A percentile compares a stretch with the other conserved stretches of the same genome.
Conservation (phyloP, 1,140 invertebrate genomes). For the Philopotamus ludificatus region DNA sequence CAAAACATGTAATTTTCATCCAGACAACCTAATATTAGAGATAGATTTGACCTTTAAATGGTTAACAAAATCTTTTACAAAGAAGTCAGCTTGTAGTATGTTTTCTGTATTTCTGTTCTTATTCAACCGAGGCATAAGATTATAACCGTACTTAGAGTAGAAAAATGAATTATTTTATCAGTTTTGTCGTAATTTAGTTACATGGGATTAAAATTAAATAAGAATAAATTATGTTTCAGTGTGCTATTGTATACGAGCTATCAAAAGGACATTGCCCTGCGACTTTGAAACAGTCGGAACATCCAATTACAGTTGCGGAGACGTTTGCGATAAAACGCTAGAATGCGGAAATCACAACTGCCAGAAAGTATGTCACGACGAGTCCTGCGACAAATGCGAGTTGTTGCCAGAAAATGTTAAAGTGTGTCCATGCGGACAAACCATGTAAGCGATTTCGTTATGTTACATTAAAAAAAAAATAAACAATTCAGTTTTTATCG, state of each 20-base stretch:
- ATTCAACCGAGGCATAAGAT: no score
- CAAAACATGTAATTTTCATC: no score
- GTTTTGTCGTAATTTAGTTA: no score
- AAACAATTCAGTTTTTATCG: conserved; percentile 1
- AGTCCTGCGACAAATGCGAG: conserved; percentile 62
- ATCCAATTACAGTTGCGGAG: conserved; percentile 63
- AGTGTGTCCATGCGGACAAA: conserved; percentile 86
- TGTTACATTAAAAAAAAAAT: neutral
- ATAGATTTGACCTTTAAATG: no score
- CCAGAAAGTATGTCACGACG: conserved; percentile 69
- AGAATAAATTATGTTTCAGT: conserved; percentile 45
- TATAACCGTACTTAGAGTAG: no score
- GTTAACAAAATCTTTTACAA: no score
- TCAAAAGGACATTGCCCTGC: conserved; percentile 56
- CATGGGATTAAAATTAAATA: no score
- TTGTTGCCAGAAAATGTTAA: conserved; percentile 64
- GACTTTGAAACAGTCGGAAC: conserved; percentile 50
- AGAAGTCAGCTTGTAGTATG: no score
- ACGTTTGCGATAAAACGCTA: conserved; percentile 66
- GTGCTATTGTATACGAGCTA: conserved; percentile 47
- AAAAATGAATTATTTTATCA: no score
- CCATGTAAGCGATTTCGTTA: conserved; percentile 44
- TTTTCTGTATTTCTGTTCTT: no score
- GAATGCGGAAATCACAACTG: conserved; percentile 80
- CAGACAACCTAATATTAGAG: no score